Conservation (phyloP, 2,888 invertebrate species). For the Eremobia ochroleuca region DNA sequence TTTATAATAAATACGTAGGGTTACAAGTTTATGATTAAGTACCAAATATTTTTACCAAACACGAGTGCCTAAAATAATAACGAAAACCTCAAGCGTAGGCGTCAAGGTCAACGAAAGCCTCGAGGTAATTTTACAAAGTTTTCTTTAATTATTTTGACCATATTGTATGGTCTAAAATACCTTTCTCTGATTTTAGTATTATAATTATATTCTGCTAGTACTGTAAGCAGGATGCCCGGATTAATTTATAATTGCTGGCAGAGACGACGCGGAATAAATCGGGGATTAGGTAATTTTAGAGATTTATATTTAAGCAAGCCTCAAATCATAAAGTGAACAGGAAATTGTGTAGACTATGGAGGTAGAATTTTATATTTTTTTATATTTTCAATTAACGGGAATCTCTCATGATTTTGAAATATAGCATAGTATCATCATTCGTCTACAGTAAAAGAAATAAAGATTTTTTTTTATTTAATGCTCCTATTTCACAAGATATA, state of each 20-base stretch:
- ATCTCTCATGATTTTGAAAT: not conserved
- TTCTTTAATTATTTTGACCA: not conserved
- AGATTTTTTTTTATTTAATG: too few species aligned
- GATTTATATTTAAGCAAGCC: conserved; percentile 35
- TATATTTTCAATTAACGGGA: not conserved
- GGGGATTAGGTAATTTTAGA: conserved; percentile 25
- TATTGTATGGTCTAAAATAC: not conserved
- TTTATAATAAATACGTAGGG: too few species aligned
- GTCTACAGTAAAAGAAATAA: too few species aligned
- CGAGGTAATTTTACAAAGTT: not conserved
- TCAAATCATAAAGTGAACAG: conserved; percentile 23
- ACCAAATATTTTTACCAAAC: not conserved
- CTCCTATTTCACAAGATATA: not conserved
- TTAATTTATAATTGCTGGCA: conserved; percentile 51
- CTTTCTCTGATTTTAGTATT: not conserved
- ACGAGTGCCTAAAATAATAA: not conserved
- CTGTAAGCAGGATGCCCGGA: conserved; percentile 17
- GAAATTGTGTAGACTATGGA: conserved; percentile 1
- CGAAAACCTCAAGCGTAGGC: not conserved
- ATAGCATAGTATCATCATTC: too few species aligned
- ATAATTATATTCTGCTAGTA: conserved; percentile 5
- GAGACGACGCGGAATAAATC: conserved; percentile 18
- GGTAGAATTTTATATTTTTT: not conserved
- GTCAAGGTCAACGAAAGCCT: too few species aligned
- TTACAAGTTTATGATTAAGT: not conserved